Base-by-base conservation (phyloP, 2,888 invertebrate genomes). In the Phrixothrix hirtus region DNA sequence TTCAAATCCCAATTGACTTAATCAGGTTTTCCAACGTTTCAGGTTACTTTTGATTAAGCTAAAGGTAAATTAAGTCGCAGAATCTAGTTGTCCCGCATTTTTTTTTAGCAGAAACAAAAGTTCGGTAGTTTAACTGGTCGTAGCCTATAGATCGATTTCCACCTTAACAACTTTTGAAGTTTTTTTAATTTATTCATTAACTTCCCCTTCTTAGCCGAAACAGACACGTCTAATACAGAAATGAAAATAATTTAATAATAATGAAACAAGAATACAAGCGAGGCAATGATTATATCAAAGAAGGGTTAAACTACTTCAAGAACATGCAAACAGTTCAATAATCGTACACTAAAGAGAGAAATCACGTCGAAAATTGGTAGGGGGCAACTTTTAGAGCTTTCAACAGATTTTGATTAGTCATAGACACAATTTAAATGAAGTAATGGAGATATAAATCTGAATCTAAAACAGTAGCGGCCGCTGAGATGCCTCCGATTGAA, bases 181-280 rank as follows among this genome's bases (percentile, higher is more conserved):
- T 12, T 16, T 15, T 13, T 4, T 17, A 34, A 45, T 31, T 35
- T 37, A 49, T 51, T 51, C 44, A 51, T 50, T 39, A 51, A 51
- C 30, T 21, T 51, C 32, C 37, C 27, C 34, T 25, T 14, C 7
- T 25, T 13, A 2, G 30, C 15, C 39, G 25, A 26, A 41, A 21
- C 16, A 49, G 49, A 74, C 73, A 72, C 72, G 76, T 76, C 76
- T 73, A 64, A 64, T 70, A 69, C 76, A 76, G 76, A 76, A 77
- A 77, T 74, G 76, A 76, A 76, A 76, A 76, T 76, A 76, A 77
- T 77, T 75, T 76, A 77, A 77, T 77, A 77, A 76, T 76, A 76
- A 77, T 76, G 75, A 76, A 75, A 75, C 75, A 72, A 71, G 72
- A 70, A 71, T 67, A 70, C 70, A 71, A 72, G 71, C 69, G 67